These are phyloP conservation scores for Mareca penelope DNA, from an alignment of 2,797 vertebrate species.

Conservation along the genomic window DNA sequence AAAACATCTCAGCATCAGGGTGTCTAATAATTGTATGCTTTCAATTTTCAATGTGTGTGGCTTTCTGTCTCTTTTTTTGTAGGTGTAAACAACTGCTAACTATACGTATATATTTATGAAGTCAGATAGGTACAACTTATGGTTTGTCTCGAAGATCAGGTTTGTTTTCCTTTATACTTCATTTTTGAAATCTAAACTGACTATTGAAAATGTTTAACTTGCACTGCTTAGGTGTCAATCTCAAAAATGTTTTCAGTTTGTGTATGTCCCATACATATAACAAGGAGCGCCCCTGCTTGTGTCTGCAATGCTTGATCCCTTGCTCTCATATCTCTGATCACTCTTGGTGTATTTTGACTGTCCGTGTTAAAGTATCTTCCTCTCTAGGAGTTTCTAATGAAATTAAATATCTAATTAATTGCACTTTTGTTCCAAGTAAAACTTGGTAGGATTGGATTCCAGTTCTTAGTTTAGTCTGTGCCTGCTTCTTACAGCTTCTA, in stretches of 20 bases:
- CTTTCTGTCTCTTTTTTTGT: not conserved
- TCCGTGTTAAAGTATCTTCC: not conserved
- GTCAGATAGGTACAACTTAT: not conserved
- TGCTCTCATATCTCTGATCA: not conserved
- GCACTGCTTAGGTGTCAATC: not conserved
- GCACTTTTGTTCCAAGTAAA: not conserved
- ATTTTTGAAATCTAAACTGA: not conserved
- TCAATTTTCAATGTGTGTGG: not conserved
- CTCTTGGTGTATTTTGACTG: not conserved
- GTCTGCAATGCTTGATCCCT: not conserved
- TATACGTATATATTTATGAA: not conserved
- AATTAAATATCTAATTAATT: constrained; percentile 15
- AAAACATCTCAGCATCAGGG: not conserved
- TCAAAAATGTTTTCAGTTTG: accelerated
- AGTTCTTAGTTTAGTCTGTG: not conserved
- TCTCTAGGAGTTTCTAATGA: not conserved
- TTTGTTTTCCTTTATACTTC: not conserved
- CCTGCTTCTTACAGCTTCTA: not conserved
- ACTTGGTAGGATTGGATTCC: not conserved
- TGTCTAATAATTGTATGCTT: not conserved
- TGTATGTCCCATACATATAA: accelerated
- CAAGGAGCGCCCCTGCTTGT: not conserved
- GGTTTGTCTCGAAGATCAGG: not conserved
- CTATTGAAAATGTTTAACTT: not conserved
- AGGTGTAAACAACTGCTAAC: not conserved